These are phyloP conservation scores for Vultur gryphus DNA, from an alignment of 2,797 vertebrate genomes.

Conservation along the genomic window DNA sequence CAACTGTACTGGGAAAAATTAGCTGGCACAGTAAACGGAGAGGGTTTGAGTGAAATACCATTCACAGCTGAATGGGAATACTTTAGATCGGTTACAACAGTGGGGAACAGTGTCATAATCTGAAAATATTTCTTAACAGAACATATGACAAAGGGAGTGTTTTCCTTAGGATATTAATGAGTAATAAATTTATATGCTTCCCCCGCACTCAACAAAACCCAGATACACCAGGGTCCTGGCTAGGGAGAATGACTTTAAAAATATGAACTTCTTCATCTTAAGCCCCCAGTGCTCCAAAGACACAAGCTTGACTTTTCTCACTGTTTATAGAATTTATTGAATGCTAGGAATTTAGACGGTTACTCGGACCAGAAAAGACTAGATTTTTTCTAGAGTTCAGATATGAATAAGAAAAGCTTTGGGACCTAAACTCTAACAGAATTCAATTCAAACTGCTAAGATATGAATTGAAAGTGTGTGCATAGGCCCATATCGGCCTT, in stretches of 20 bases:
- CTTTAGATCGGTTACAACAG: not conserved
- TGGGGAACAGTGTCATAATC: not conserved
- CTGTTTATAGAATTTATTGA: not conserved
- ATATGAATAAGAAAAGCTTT: not conserved
- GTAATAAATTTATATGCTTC: not conserved
- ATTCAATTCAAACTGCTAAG: not conserved
- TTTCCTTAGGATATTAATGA: slow-evolving; percentile 12
- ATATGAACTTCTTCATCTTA: not conserved
- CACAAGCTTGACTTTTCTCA: not conserved
- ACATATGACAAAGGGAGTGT: not conserved
- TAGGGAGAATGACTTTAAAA: not conserved
- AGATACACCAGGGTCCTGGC: not conserved
- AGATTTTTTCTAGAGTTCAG: not conserved
- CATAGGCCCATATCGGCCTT: not conserved
- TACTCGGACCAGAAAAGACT: not conserved
- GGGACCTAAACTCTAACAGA: not conserved
- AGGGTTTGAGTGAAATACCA: slow-evolving; percentile 15
- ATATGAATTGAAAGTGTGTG: not conserved
- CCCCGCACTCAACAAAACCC: not conserved
- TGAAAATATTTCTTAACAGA: slow-evolving; percentile 51
- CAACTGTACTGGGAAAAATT: slow-evolving; percentile 31
- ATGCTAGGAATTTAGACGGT: not conserved
- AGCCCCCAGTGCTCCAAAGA: not conserved
- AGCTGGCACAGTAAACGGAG: not conserved
- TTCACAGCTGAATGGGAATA: slow-evolving; percentile 23